These are phyloP conservation scores for Bedellia somnulentella DNA, from an alignment of 2,888 invertebrate genomes.

Conservation along the genomic window DNA sequence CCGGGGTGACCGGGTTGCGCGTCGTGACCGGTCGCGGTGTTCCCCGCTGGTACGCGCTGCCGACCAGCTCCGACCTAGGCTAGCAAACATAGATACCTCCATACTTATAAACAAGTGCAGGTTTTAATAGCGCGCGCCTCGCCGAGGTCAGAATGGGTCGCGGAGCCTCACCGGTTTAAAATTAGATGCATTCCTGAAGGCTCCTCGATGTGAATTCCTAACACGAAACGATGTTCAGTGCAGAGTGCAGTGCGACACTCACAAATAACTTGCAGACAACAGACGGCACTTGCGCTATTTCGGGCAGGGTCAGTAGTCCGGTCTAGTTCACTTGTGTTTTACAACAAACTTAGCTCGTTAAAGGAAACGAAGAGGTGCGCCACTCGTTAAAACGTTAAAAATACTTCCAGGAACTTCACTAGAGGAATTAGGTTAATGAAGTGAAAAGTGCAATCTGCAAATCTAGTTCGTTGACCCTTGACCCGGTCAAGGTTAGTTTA, in stretches of 20 bases:
- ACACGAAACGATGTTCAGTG: too few relatives aligned
- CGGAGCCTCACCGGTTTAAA: conserved; percentile 55
- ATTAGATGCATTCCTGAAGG: conserved; percentile 58
- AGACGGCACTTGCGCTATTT: conserved; percentile 24
- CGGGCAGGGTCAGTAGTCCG: conserved; percentile 51
- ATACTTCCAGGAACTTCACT: too few relatives aligned
- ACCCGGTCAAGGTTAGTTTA: conserved; percentile 37
- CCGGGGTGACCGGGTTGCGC: conserved; percentile 10
- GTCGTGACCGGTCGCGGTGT: conserved; percentile 50
- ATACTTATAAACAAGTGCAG: conserved; percentile 60
- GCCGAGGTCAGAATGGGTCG: conserved; percentile 54
- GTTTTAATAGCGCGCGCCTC: conserved; percentile 51
- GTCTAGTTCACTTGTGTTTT: conserved; percentile 20
- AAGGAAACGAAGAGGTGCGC: too few relatives aligned
- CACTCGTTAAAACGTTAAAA: too few relatives aligned
- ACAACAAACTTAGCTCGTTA: too few relatives aligned
- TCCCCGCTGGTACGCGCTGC: conserved; percentile 11
- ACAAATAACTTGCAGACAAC: conserved; percentile 5
- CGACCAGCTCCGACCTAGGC: conserved; percentile 20
- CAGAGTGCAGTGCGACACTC: conserved; percentile 1
- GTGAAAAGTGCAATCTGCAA: conserved; percentile 4
- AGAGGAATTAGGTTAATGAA: conserved; percentile 2
- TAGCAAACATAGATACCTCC: conserved; percentile 44
- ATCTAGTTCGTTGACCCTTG: conserved; percentile 33
- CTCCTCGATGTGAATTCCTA: conserved; percentile 20